Conservation (phyloP, 2,113 vertebrate species). For the Cebidichthys violaceus region DNA sequence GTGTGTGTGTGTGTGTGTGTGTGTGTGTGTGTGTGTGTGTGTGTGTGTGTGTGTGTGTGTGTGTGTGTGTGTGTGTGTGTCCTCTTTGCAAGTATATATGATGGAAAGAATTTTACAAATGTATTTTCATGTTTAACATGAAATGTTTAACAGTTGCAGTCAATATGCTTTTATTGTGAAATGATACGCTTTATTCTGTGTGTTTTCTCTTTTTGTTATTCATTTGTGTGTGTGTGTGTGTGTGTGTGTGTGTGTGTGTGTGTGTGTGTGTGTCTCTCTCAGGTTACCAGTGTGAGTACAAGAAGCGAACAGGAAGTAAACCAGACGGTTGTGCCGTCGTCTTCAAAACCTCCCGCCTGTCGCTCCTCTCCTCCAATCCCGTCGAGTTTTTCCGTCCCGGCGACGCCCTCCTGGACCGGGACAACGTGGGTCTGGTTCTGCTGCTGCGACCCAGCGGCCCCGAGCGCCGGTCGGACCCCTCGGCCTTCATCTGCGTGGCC, state of each 20-base stretch:
- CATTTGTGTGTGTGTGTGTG: background rate
- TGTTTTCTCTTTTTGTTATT: background rate
- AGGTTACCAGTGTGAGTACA: slow-evolving; percentile 96
- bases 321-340: slow-evolving; percentile 93
- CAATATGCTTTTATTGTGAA: slow-evolving; percentile 1
- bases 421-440: slow-evolving; percentile 95
- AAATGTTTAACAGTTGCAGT: background rate
- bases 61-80: background rate
- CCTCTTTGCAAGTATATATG: too few relatives aligned
- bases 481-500: slow-evolving; percentile 87
- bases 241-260: slow-evolving; percentile 2
- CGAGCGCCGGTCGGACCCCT: background rate
- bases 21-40: background rate
- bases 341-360: slow-evolving; percentile 91
- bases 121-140: background rate
- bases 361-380: slow-evolving; percentile 87
- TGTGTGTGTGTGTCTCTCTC: slow-evolving; percentile 19
- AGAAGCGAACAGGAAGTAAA: slow-evolving; percentile 93
- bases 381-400: slow-evolving; percentile 91
- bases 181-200: background rate
- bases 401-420: slow-evolving; percentile 91
- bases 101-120: background rate
- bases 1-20: slow-evolving; percentile 10
- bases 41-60: slow-evolving; percentile 1
- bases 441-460: slow-evolving; percentile 83